Evolutionary conservation across 2,113 vertebrate species (phyloP).

Genomic region (pig (Sus scrofa)): T2T-Sscrofa CM000817.6:78587001-78587500

Average conservation of each 20-base stretch:
- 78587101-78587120: fast-evolving
- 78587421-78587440: not conserved
- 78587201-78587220: not conserved
- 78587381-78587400: not conserved
- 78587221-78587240: not conserved
- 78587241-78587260: not conserved
- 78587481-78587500: not conserved
- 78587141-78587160: not conserved
- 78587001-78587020: not conserved
- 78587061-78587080: not conserved
- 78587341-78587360: not conserved
- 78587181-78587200: not conserved
- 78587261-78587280: not conserved
- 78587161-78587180: not conserved
- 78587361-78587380: not conserved
- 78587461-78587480: not conserved
- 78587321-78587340: no score
- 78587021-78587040: not conserved
- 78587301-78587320: not conserved
- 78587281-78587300: not conserved
- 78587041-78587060: not conserved
- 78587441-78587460: not conserved
- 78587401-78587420: not conserved
- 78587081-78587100: not conserved
- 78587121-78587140: not conserved